phyloP scores from a whole-genome alignment of 2,113 vertebrate genomes.

The Oophaga pumilio region DNA sequence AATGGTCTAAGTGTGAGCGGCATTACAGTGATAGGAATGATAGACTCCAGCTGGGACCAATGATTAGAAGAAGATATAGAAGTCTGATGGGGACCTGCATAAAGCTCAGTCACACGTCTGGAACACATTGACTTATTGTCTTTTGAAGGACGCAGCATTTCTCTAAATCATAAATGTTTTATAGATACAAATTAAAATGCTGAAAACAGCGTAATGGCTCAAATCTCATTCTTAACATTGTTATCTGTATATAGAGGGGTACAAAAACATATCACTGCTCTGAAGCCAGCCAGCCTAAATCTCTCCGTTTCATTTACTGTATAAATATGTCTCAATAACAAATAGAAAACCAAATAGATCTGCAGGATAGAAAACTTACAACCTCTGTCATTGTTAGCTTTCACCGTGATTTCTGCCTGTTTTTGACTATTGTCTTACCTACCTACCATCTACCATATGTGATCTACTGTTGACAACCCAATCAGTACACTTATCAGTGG shows the following conservation, averaged over 20 bases:
- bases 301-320: background rate
- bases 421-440: too few species aligned
- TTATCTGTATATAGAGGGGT: background rate
- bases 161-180: background rate
- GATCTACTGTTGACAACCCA: too few species aligned
- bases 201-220: background rate
- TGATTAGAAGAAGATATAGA: conserved; percentile 9
- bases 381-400: background rate
- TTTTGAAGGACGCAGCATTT: background rate
- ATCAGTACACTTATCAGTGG: too few species aligned
- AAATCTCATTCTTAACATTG: background rate
- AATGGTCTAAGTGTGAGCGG: background rate
- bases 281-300: background rate
- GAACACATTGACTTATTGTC: conserved; percentile 11
- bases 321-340: too few species aligned
- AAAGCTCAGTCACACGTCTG: background rate
- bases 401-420: too few species aligned
- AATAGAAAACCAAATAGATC: too few species aligned
- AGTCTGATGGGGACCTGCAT: conserved; percentile 12
- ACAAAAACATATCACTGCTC: background rate
- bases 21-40: conserved; percentile 22
- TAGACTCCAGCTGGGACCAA: conserved; percentile 5
- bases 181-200: background rate
- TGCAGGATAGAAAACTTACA: background rate
- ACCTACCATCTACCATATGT: too few species aligned